Evolutionary conservation across 2,797 vertebrate species (phyloP).

Genomic region (Smutsia gigantea): DNA sequence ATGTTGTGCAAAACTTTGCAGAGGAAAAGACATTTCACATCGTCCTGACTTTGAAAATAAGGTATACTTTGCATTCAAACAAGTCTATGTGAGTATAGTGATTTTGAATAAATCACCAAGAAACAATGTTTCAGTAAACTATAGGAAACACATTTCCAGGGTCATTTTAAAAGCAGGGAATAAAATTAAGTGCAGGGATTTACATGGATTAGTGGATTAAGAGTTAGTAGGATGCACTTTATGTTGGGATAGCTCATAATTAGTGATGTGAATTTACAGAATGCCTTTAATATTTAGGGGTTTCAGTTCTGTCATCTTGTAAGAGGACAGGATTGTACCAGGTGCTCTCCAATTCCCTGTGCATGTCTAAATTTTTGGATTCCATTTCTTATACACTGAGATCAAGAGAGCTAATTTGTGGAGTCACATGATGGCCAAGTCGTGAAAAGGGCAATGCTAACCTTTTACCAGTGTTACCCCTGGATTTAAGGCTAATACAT

Average conservation of each 20-base stretch:
- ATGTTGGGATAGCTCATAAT: neutral
- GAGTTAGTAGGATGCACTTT: neutral
- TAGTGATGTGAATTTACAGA: neutral
- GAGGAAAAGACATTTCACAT: slow-evolving; percentile 63
- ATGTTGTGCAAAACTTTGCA: slow-evolving; percentile 50
- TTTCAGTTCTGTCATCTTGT: neutral
- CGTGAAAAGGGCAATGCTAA: slow-evolving; percentile 23
- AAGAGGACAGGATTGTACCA: neutral
- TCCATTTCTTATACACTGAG: neutral
- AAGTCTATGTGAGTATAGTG: slow-evolving; percentile 30
- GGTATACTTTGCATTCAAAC: slow-evolving; percentile 74
- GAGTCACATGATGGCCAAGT: neutral
- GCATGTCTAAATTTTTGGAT: neutral
- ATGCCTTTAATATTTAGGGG: neutral
- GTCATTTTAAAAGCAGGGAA: slow-evolving; percentile 59
- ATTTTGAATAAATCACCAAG: slow-evolving; percentile 69
- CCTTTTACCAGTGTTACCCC: neutral
- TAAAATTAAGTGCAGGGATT: slow-evolving; percentile 54
- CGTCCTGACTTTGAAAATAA: slow-evolving; percentile 68
- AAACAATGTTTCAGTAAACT: slow-evolving; percentile 55
- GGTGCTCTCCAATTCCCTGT: neutral
- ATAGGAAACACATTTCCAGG: slow-evolving; percentile 47
- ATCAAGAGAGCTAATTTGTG: neutral
- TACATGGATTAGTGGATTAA: neutral
- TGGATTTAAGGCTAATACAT: neutral